Percentiles rank a stretch among this genome's conserved stretches.
Conservation (phyloP, 2,113 vertebrate species). For the Embiotoca jacksoni region DNA sequence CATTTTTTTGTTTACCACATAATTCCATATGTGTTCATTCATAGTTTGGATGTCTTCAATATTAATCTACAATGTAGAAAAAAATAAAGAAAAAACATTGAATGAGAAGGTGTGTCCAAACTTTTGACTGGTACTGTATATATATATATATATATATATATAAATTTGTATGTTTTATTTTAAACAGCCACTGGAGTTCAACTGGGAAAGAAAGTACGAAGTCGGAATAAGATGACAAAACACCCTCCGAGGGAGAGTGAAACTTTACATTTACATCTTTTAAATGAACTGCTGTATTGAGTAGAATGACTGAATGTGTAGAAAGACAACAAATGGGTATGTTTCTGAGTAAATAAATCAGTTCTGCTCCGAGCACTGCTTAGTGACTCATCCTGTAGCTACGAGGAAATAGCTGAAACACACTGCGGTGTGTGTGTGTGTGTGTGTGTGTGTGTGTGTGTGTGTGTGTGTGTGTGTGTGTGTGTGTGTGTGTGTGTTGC, state of each 20-base stretch:
- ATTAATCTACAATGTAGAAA: too few relatives aligned
- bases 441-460: constrained; percentile 32
- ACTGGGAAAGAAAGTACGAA: background rate
- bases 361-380: constrained; percentile 38
- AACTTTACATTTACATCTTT: constrained; percentile 10
- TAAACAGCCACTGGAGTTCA: background rate
- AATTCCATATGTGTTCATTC: too few relatives aligned
- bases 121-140: too few relatives aligned
- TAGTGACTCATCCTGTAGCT: constrained; percentile 55
- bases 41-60: too few relatives aligned
- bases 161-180: too few relatives aligned
- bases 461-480: constrained; percentile 34
- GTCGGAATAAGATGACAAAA: too few relatives aligned
- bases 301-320: constrained; percentile 12
- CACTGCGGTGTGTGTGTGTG: constrained; percentile 32
- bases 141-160: too few relatives aligned
- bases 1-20: too few relatives aligned
- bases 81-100: too few relatives aligned
- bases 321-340: constrained; percentile 9
- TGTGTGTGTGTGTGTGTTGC: constrained; percentile 19
- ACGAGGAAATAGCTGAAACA: constrained; percentile 40
- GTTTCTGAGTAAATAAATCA: constrained; percentile 41
- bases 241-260: background rate
- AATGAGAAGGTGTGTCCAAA: too few relatives aligned
- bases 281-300: constrained; percentile 18